Evolutionary conservation across 2,113 vertebrate species (phyloP).

Genomic region (Notechis scutatus): DNA sequence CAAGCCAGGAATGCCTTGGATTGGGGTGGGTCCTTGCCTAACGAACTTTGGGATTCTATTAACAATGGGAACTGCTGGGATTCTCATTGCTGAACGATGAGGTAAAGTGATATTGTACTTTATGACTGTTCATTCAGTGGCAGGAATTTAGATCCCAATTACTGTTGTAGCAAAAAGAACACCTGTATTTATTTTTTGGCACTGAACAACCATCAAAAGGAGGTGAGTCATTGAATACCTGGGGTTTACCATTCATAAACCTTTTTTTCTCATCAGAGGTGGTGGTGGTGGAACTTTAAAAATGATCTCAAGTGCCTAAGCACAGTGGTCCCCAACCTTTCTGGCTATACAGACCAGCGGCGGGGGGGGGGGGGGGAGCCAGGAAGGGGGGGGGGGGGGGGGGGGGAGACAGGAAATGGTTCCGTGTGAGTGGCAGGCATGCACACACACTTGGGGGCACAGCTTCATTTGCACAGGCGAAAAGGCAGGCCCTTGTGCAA

Average conservation of each 20-base stretch:
- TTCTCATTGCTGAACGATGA: not conserved
- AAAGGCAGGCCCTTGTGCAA: not conserved
- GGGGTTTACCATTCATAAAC: not conserved
- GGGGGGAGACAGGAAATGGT: not conserved
- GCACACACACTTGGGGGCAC: fast-evolving
- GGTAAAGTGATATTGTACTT: not conserved
- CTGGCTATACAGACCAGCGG: not conserved
- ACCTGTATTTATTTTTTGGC: not conserved
- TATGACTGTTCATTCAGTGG: not conserved
- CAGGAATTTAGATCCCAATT: not conserved
- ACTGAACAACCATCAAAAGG: not conserved
- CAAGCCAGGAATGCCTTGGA: not conserved
- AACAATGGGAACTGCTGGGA: not conserved
- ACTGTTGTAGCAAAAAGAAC: not conserved
- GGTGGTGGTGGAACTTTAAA: not conserved
- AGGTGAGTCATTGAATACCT: not conserved
- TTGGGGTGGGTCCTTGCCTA: not conserved
- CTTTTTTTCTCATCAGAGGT: not conserved
- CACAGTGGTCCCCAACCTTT: not conserved
- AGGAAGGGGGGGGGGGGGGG: not conserved
- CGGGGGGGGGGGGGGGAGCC: no score
- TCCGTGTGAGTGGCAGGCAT: not conserved
- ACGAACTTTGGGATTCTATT: not conserved
- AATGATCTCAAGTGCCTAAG: not conserved
- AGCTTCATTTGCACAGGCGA: not conserved